phyloP scores from a whole-genome alignment of 2,113 vertebrate genomes.

The Pluvianellus socialis region DNA sequence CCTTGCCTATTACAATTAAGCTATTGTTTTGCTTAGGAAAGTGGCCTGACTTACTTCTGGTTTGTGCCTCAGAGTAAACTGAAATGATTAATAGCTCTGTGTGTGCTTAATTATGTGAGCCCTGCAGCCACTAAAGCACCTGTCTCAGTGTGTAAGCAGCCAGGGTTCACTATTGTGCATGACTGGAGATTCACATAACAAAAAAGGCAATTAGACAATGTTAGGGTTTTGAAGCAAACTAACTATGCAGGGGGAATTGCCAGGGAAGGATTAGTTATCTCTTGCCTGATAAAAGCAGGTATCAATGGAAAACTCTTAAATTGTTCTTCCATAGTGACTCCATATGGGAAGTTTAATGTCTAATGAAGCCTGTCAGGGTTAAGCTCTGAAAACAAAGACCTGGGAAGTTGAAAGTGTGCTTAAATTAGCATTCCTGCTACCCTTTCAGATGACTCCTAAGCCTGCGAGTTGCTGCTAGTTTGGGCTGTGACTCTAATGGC shows the following conservation, averaged over 20 bases:
- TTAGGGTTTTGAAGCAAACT: constrained; percentile 10
- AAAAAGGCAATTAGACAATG: constrained; percentile 63
- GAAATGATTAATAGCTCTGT: constrained; percentile 43
- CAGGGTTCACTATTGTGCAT: not conserved
- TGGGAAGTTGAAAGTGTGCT: not conserved
- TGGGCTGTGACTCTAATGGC: not conserved
- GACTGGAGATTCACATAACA: constrained; percentile 62
- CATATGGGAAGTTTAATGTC: not conserved
- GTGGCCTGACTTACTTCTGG: not conserved
- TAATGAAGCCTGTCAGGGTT: constrained; percentile 4
- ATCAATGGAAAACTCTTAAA: not conserved
- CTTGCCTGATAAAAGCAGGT: constrained; percentile 11
- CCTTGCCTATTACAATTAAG: constrained; percentile 12
- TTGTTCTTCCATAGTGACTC: not conserved
- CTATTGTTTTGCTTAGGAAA: constrained; percentile 34
- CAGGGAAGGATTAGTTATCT: constrained; percentile 29
- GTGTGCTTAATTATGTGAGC: constrained; percentile 5
- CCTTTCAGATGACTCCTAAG: not conserved
- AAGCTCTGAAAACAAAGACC: constrained; percentile 20
- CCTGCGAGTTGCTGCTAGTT: not conserved
- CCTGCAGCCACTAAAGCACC: constrained; percentile 42
- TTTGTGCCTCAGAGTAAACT: constrained; percentile 29
- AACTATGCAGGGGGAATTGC: constrained; percentile 11
- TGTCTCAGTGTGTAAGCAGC: constrained; percentile 21
- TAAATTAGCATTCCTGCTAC: constrained; percentile 16